phyloP scores from a whole-genome alignment of 2,113 vertebrate genomes.

The Zootoca vivipara region DNA sequence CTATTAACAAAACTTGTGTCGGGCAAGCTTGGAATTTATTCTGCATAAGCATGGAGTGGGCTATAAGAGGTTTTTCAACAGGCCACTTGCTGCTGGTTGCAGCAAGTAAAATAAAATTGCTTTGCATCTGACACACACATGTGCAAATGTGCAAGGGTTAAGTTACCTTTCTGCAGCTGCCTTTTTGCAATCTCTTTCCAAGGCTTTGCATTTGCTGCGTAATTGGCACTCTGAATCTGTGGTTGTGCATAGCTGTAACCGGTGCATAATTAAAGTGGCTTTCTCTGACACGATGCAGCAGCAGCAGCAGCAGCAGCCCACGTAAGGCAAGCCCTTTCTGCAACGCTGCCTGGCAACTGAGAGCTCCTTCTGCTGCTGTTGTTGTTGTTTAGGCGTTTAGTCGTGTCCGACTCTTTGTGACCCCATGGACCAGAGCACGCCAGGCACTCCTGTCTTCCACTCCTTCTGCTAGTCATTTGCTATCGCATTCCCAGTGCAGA shows the following conservation, averaged over 20 bases:
- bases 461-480: not conserved
- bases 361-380: not conserved
- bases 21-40: not conserved
- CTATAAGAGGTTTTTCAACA: not conserved
- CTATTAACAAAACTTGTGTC: too few species aligned
- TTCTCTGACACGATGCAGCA: not conserved
- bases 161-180: not conserved
- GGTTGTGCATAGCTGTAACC: not conserved
- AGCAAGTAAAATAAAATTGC: not conserved
- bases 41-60: not conserved
- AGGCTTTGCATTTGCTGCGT: not conserved
- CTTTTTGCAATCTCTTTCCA: not conserved
- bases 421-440: too few species aligned
- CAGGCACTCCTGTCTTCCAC: too few species aligned
- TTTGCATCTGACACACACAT: too few species aligned
- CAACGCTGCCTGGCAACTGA: too few species aligned
- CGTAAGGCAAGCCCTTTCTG: too few species aligned
- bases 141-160: not conserved
- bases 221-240: not conserved
- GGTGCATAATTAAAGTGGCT: not conserved
- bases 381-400: too few species aligned
- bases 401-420: too few species aligned
- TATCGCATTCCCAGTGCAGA: not conserved
- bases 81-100: not conserved
- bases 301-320: not conserved